These are phyloP conservation scores for Arge pagana DNA, from an alignment of 2,888 invertebrate genomes.

Conservation along the genomic window DNA sequence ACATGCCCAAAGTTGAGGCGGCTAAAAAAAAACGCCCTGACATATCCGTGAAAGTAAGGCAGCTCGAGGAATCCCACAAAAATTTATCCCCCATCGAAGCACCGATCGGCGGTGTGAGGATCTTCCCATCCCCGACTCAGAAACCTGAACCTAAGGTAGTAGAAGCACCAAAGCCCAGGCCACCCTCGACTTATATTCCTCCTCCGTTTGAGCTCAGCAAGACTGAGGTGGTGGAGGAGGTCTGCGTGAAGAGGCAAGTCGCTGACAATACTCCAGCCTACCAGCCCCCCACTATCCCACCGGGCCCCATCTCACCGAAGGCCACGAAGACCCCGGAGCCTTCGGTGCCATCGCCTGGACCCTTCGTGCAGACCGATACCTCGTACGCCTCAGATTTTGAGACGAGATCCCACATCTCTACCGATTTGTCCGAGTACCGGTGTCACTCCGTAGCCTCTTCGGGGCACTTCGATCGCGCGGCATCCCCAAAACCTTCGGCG, in stretches of 20 bases:
- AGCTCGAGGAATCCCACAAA: slow-evolving; percentile 65
- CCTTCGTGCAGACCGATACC: slow-evolving; percentile 30
- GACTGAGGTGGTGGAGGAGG: slow-evolving; percentile 40
- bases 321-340: slow-evolving; percentile 36
- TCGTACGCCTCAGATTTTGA: slow-evolving; percentile 46
- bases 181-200: slow-evolving; percentile 40
- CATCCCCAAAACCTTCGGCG: slow-evolving; percentile 63
- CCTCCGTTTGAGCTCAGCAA: slow-evolving; percentile 44
- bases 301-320: slow-evolving; percentile 20
- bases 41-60: slow-evolving; percentile 65
- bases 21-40: slow-evolving; percentile 59
- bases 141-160: slow-evolving; percentile 37
- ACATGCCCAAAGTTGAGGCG: slow-evolving; percentile 61
- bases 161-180: slow-evolving; percentile 33
- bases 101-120: slow-evolving; percentile 65
- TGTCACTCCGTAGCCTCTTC: slow-evolving; percentile 45
- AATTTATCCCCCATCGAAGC: slow-evolving; percentile 60
- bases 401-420: slow-evolving; percentile 49
- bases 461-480: slow-evolving; percentile 44
- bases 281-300: background rate
- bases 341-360: slow-evolving; percentile 2
- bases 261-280: slow-evolving; percentile 21
- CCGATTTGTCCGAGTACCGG: slow-evolving; percentile 48
- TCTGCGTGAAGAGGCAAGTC: slow-evolving; percentile 27
- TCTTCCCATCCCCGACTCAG: slow-evolving; percentile 56